Evolutionary conservation across 2,113 vertebrate genomes (phyloP), one percentile per base, ranked within the genome.

Genomic region (Nannospalax galili): DNA sequence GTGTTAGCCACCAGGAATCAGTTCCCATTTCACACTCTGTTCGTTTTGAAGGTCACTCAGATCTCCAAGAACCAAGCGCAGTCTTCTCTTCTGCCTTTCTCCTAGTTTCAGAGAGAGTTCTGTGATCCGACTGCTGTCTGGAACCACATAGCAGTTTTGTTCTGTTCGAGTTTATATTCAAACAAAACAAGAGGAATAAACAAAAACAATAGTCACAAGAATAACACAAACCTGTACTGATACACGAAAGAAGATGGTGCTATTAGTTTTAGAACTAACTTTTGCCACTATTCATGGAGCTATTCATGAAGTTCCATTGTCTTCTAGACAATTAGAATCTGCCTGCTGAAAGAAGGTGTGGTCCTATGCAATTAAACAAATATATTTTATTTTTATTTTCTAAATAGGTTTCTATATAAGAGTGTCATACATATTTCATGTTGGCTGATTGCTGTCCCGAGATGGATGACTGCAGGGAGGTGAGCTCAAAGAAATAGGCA

Each of bases 1-100:
- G n/a, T 88, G 87, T 97, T 92, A 93, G 91, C 56, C 91, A 91
- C 73, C 62, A 96, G 84, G n/a, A 96, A 84, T 94, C 90, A 93
- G 94, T 93, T 95, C n/a, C 45, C 28, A 40, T 93, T 98, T 96
- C 70, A 73, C 32, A 73, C 62, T 77, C 40, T 40, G 2, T 91
- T 94, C 35, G 9, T 0, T 92, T 96, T 67, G 1, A 69, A 87
- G 52, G 40, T 85, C 16, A 16, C 5, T 14, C 4, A 87, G 2
- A 15, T 92, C 82, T 97, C 70, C 5, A 78, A 12, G 52, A 84
- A 91, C 45, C 80, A 70, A 91, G 45, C 15, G 87, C 94, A 92
- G 12, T 24, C 72, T 77, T 90, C 60, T 93, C 97, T 95, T 77
- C 16, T 88, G 24, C 48, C 12, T 35, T 58, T 81, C 15, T 42